phyloP scores from a whole-genome alignment of 2,888 invertebrate genomes.

The Alviniconcha strummeri region DNA sequence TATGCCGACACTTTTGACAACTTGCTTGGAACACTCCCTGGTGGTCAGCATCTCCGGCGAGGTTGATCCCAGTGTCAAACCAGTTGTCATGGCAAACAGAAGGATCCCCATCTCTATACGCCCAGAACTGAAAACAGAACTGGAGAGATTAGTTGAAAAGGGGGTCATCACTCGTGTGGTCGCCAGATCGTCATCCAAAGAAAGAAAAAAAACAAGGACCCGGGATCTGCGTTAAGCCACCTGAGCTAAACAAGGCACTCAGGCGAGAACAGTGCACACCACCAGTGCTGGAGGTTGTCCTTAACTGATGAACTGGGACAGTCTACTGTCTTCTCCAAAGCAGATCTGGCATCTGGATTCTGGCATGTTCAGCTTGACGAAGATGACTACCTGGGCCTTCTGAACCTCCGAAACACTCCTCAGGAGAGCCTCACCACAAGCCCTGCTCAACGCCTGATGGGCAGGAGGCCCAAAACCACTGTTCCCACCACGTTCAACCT shows the following conservation, averaged over 20 bases:
- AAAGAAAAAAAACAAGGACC: conserved; percentile 33
- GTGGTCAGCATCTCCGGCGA: conserved; percentile 22
- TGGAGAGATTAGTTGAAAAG: conserved; percentile 31
- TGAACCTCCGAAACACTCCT: conserved; percentile 32
- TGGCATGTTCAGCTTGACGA: conserved; percentile 44
- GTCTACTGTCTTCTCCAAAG: conserved; percentile 42
- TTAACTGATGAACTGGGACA: conserved; percentile 42
- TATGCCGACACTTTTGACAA: background rate
- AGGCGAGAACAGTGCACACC: conserved; percentile 37
- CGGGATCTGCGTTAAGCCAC: conserved; percentile 44
- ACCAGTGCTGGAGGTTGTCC: conserved; percentile 43
- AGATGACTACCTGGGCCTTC: conserved; percentile 33
- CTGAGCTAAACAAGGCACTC: conserved; percentile 35
- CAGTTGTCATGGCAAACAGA: too few relatives aligned
- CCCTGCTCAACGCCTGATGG: conserved; percentile 26
- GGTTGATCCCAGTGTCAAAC: conserved; percentile 30
- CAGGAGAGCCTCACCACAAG: conserved; percentile 24
- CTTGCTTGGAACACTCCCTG: conserved; percentile 12
- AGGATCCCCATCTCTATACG: conserved; percentile 32
- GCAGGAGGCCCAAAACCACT: background rate
- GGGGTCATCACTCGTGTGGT: conserved; percentile 32
- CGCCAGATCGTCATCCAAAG: conserved; percentile 38
- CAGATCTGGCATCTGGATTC: conserved; percentile 42
- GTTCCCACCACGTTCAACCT: conserved; percentile 16
- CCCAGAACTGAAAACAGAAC: conserved; percentile 28